phyloP scores from a whole-genome alignment of 2,113 vertebrate species.

The Dendropsophus ebraccatus region DNA sequence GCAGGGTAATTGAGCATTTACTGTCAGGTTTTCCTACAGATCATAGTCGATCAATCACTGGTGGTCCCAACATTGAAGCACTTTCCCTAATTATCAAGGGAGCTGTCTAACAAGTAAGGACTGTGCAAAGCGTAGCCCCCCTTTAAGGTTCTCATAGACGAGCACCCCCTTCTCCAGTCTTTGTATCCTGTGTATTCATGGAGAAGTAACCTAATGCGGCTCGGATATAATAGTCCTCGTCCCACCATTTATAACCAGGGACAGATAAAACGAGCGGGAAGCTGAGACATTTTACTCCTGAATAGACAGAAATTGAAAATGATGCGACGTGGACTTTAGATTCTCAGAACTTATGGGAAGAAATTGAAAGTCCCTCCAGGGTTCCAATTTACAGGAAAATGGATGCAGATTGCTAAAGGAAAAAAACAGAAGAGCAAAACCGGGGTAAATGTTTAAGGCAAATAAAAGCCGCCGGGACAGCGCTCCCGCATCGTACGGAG shows the following conservation, averaged over 20 bases:
- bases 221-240: background rate
- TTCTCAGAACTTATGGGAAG: slow-evolving; percentile 1
- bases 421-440: background rate
- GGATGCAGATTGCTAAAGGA: slow-evolving; percentile 28
- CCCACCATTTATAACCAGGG: background rate
- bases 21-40: too few species aligned
- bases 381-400: slow-evolving; percentile 35
- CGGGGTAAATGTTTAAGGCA: slow-evolving; percentile 8
- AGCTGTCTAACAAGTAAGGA: too few species aligned
- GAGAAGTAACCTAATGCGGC: background rate
- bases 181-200: background rate
- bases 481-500: background rate
- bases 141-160: too few species aligned
- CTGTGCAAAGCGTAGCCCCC: too few species aligned
- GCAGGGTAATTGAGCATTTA: too few species aligned
- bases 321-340: background rate
- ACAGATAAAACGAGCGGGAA: background rate
- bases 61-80: too few species aligned
- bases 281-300: slow-evolving; percentile 1
- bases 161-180: background rate
- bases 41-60: too few species aligned
- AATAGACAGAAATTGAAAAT: slow-evolving; percentile 25
- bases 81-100: too few species aligned
- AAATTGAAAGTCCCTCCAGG: slow-evolving; percentile 22
- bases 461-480: slow-evolving; percentile 3